These are phyloP conservation scores for Isotomurus palustris DNA, from an alignment of 2,888 invertebrate genomes.

Conservation along the genomic window DNA sequence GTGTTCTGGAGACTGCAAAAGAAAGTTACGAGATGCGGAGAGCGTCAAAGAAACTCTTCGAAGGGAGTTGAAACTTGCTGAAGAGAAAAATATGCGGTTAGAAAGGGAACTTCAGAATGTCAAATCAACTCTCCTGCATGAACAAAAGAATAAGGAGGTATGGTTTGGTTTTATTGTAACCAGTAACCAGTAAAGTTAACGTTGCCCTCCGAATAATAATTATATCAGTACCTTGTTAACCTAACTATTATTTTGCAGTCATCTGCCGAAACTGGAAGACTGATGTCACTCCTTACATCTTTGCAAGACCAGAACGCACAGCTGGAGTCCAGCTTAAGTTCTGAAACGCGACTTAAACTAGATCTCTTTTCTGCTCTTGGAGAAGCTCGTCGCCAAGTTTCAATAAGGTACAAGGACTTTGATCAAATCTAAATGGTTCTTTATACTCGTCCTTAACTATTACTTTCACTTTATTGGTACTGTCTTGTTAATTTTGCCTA, in stretches of 20 bases:
- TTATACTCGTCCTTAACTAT: background rate
- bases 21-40: conserved; percentile 44
- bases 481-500: conserved; percentile 41
- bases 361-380: conserved; percentile 96
- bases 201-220: background rate
- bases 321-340: conserved; percentile 87
- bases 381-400: conserved; percentile 81
- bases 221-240: background rate
- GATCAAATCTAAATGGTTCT: background rate
- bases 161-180: background rate
- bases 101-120: conserved; percentile 46
- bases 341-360: conserved; percentile 95
- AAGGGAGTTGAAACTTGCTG: conserved; percentile 39
- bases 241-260: no score
- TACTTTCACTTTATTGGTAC: background rate
- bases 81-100: conserved; percentile 42
- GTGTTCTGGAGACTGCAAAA: conserved; percentile 45
- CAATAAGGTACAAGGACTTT: conserved; percentile 34
- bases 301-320: conserved; percentile 88
- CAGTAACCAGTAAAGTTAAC: no score
- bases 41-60: conserved; percentile 43
- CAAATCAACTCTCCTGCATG: conserved; percentile 45
- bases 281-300: conserved; percentile 72
- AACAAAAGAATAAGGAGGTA: conserved; percentile 46
- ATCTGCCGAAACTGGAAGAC: conserved; percentile 62